Conservation (phyloP, 2,797 vertebrate genomes). For the Anableps anableps region DNA sequence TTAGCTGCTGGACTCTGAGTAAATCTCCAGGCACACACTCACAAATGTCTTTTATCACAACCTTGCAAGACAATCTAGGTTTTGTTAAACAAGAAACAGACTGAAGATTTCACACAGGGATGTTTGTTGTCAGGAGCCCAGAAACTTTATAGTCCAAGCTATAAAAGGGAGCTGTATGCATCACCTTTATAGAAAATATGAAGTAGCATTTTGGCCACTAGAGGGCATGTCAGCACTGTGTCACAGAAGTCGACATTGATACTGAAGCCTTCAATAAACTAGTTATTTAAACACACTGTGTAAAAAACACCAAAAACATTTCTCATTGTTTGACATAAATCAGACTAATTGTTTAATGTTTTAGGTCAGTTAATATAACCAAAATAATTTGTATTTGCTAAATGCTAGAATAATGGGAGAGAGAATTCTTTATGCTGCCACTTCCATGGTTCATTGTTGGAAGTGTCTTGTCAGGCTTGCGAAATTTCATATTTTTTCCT, state of each 20-base stretch:
- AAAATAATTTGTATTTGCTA: neutral
- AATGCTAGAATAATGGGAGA: neutral
- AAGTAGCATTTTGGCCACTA: conserved; percentile 50
- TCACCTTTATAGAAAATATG: neutral
- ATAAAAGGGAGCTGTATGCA: neutral
- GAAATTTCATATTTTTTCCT: neutral
- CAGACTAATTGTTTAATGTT: neutral
- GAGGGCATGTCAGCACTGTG: conserved; percentile 40
- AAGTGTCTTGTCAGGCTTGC: too few relatives aligned
- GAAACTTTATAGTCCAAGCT: neutral
- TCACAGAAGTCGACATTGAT: neutral
- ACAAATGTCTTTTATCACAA: conserved; percentile 10
- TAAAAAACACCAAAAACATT: neutral
- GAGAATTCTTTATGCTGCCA: neutral
- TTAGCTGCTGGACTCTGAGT: conserved; percentile 25
- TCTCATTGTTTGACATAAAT: neutral
- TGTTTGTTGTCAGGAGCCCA: neutral
- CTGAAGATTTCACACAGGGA: neutral
- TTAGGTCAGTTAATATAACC: neutral
- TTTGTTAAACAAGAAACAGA: neutral
- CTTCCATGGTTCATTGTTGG: neutral
- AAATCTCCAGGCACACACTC: conserved; percentile 43
- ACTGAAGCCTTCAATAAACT: neutral
- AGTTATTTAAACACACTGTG: neutral
- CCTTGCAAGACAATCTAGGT: neutral